Conservation (phyloP, 2,888 invertebrate species). For the Strigamia transsilvanica region DNA sequence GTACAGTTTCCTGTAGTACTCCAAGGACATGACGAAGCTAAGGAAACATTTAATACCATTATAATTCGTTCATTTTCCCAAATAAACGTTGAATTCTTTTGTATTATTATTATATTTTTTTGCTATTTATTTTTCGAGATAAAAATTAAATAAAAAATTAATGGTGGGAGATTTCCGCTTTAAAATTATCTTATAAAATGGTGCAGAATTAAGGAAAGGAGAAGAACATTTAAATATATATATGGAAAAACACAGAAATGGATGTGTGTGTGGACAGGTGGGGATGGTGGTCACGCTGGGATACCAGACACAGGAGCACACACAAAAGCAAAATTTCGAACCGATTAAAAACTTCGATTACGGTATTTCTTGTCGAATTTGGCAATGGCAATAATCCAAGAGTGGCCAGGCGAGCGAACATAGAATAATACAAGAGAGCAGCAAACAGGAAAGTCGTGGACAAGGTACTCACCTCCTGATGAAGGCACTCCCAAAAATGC, state of each 20-base stretch:
- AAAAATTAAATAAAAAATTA: neutral
- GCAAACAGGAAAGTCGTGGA: constrained; percentile 55
- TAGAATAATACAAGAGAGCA: constrained; percentile 53
- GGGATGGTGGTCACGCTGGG: constrained; percentile 51
- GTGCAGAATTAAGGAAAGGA: neutral
- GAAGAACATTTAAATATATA: constrained; percentile 10
- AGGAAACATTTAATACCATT: constrained; percentile 10
- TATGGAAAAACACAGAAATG: constrained; percentile 27
- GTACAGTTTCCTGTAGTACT: constrained; percentile 86
- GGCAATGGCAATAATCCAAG: constrained; percentile 13
- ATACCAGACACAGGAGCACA: constrained; percentile 54
- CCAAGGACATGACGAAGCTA: constrained; percentile 76
- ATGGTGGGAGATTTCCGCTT: neutral
- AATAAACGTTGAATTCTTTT: neutral
- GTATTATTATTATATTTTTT: no score
- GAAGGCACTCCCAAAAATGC: constrained; percentile 97
- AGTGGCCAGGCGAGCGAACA: constrained; percentile 50
- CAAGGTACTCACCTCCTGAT: constrained; percentile 88
- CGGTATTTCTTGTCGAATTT: neutral
- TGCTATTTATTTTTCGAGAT: no score
- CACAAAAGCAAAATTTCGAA: constrained; percentile 11
- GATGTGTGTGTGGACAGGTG: constrained; percentile 18
- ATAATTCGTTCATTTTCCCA: neutral
- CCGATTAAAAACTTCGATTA: neutral
- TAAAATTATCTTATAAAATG: neutral